Percentiles rank a stretch among this genome's conserved stretches.
Evolutionary conservation across 2,888 invertebrate species (phyloP).

Genomic region (Eristalinus sepulchralis): DNA sequence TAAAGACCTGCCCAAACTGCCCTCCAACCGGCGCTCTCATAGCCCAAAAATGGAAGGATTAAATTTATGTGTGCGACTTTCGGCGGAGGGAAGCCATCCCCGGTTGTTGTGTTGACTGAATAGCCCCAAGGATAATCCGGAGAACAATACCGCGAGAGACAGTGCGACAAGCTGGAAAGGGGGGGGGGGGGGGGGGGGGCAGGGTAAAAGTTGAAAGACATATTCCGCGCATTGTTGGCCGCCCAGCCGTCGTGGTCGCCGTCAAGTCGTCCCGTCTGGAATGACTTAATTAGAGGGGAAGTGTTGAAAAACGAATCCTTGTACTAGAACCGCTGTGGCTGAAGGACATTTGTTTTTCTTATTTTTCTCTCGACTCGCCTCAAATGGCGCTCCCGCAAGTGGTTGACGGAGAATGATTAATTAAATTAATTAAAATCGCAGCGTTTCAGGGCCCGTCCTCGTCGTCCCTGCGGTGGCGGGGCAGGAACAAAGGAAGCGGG

Average conservation of each 20-base stretch:
- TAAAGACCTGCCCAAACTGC: not conserved
- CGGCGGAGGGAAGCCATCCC: not conserved
- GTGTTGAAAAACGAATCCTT: constrained; percentile 18
- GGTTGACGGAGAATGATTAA: not conserved
- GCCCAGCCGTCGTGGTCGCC: not conserved
- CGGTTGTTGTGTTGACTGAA: not conserved
- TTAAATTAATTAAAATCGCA: not conserved
- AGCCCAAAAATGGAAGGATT: not conserved
- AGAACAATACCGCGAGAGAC: not conserved
- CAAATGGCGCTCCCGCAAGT: not conserved
- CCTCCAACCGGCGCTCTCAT: not conserved
- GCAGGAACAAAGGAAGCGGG: no score
- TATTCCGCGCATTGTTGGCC: not conserved
- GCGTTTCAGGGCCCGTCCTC: not conserved
- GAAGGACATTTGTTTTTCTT: not conserved
- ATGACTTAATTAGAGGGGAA: constrained; percentile 45
- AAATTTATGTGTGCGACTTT: not conserved
- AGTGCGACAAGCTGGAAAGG: no score
- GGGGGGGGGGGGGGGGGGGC: not conserved
- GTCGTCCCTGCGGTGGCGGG: not conserved
- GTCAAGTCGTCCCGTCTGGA: constrained; percentile 38
- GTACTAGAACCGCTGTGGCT: not conserved
- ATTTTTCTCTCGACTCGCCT: not conserved
- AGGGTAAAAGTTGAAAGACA: not conserved
- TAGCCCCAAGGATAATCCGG: not conserved